A percentile compares a stretch with the other conserved stretches of the same genome.
Conservation (phyloP, 2,797 vertebrate genomes). For the Hapalemur alaotrensis region DNA sequence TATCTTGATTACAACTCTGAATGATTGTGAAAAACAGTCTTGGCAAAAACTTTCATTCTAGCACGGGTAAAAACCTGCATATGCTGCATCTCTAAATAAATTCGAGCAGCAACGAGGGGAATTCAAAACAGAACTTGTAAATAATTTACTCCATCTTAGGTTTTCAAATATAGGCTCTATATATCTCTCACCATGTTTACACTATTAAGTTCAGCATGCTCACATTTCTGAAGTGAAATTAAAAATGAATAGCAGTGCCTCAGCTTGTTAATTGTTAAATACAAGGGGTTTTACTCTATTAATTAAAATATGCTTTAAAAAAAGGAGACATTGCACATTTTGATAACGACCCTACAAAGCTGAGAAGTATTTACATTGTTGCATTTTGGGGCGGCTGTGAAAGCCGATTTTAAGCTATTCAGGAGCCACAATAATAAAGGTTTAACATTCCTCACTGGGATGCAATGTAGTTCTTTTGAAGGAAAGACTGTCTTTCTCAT, state of each 20-base stretch:
- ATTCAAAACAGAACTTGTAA: slow-evolving; percentile 67
- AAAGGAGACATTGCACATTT: slow-evolving; percentile 81
- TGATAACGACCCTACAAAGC: slow-evolving; percentile 80
- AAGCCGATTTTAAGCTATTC: slow-evolving; percentile 90
- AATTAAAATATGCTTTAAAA: slow-evolving; percentile 86
- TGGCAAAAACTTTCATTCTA: slow-evolving; percentile 51
- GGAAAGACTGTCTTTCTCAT: slow-evolving; percentile 91
- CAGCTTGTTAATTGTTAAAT: slow-evolving; percentile 75
- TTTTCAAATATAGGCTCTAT: slow-evolving; percentile 52
- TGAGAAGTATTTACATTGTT: slow-evolving; percentile 87
- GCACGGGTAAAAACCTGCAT: slow-evolving; percentile 12
- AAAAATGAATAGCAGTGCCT: slow-evolving; percentile 74
- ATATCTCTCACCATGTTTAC: slow-evolving; percentile 50
- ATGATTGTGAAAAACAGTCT: slow-evolving; percentile 53
- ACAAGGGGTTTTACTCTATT: slow-evolving; percentile 76
- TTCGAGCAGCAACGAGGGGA: slow-evolving; percentile 23
- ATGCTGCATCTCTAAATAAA: slow-evolving; percentile 55
- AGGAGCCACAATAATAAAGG: slow-evolving; percentile 87
- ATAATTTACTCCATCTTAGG: slow-evolving; percentile 75
- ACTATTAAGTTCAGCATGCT: slow-evolving; percentile 62
- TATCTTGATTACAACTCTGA: slow-evolving; percentile 62
- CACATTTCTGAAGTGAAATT: slow-evolving; percentile 78
- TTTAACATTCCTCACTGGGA: slow-evolving; percentile 90
- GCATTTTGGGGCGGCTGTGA: slow-evolving; percentile 87
- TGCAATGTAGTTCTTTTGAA: slow-evolving; percentile 91